Base-by-base conservation (phyloP, 30 jellyfish, hydroid and myxozoan species). In the Aurelia coerulea region DNA sequence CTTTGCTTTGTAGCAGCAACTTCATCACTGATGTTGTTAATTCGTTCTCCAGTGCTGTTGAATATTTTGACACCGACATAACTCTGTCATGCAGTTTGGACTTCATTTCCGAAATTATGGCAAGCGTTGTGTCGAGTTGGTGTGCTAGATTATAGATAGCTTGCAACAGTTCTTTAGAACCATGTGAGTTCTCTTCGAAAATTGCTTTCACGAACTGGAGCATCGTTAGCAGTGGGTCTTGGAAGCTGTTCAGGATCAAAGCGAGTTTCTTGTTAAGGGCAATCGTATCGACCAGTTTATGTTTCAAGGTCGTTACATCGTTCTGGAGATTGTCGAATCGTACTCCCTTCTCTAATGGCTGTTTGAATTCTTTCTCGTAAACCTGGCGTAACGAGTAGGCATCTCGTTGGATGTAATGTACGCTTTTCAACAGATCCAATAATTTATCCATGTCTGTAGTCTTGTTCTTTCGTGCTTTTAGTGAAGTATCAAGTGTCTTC, bases 1-100 rank as follows among this genome's bases (percentile, higher is more conserved):
- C 46, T 23, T 66, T 42, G 46, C 84, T 73, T 73, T 73, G 70
- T 11, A 42, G 69, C 3, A 73, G 84, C 13, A 42, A 73, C 10
- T 10, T 23, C 70, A 42, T 31, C 18, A 73, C 84, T 3, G 41
- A 32, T 16, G 18, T 52, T 10, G 84, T 73, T 68, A 73, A 42
- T 10, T 39, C 70, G 4, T 51, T 73, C 53, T 73, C 84, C 70
- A 73, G 32, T 15, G 49, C 23, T 14, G 54, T 19, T 2, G 76
- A 42, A 56, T 42, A 73, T 42, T 10, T 18, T 51, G 84, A 31
- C 10, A 58, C 59, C 10, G 86, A 65, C 18, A 76, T 3, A 16
- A 58, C 33, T 4, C 10, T 2, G 13, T 52, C 74, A 1, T 56
- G 35, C 15, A 76, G 86, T 76, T 76, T 62, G 4, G 31, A 39